Evolutionary conservation across 2,113 vertebrate species (phyloP).

Genomic region (Sylvilagus bachmani): DNA sequence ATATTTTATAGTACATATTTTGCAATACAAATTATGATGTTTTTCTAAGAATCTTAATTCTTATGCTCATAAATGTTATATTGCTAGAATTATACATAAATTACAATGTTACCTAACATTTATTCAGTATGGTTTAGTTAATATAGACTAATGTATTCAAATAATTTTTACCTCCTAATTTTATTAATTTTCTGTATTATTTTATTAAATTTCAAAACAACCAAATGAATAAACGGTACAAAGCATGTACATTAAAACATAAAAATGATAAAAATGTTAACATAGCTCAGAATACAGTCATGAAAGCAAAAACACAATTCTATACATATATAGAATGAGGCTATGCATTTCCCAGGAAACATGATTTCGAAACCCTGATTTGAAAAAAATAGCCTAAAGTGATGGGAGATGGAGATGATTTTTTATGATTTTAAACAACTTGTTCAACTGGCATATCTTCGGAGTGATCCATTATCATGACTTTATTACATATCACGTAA

Average conservation of each 20-base stretch:
- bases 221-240: background rate
- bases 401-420: background rate
- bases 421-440: slow-evolving; percentile 33
- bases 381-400: slow-evolving; percentile 43
- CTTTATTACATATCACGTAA: slow-evolving; percentile 46
- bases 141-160: slow-evolving; percentile 21
- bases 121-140: background rate
- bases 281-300: slow-evolving; percentile 9
- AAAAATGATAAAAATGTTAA: slow-evolving; percentile 10
- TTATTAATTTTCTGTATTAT: background rate
- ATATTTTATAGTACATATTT: background rate
- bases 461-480: background rate
- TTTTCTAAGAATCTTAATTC: slow-evolving; percentile 25
- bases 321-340: background rate
- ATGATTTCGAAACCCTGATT: background rate
- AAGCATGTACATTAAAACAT: slow-evolving; percentile 45
- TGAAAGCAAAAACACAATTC: background rate
- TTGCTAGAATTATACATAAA: background rate
- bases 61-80: background rate
- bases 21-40: background rate
- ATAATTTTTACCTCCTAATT: background rate
- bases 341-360: background rate
- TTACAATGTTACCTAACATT: background rate
- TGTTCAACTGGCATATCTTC: background rate
- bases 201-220: background rate